Base-by-base conservation (phyloP, 2,113 vertebrate species). In the Phylloscopus whistleri region DNA sequence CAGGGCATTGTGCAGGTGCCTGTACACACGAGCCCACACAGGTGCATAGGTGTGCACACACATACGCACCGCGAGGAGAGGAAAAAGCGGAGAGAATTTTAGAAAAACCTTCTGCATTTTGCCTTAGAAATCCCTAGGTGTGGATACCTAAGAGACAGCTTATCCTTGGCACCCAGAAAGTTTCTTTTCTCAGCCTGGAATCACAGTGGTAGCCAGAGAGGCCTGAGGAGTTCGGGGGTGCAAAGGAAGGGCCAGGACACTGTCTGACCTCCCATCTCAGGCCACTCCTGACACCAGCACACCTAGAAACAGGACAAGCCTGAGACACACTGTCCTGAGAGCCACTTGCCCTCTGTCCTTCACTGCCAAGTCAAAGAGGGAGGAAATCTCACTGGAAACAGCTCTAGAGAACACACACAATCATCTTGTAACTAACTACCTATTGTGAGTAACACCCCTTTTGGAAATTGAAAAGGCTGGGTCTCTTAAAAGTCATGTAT, bases 391-490 rank as follows among this genome's bases (percentile, higher is more conserved):
- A 39, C 15, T 82, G 17, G 64, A 88, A 79, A 79, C 1, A 37
- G 5, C 33, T 20, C 7, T 3, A 53, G 39, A 64, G 10, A 58
- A 2, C 1, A 2, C 18, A 68, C 0, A 0, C 6, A 30, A 18
- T 23, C 5, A 2, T 55, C 64, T 53, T 82, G 31, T n/a, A 62
- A 72, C 35, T 58, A 90, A 18, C 20, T 35, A 43, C 19, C 21
- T 72, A 17, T 22, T 70, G 33, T 0, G 0, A 66, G 8, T 43
- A 75, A 31, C 23, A 43, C 4, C 6, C 48, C 17, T n/a, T 74
- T 20, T 87, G 43, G 55, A 77, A 76, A 17, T 15, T 44, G 53
- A 69, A 60, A 59, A 59, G 7, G 7, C 10, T 60, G 33, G 1
- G 2, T 46, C 19, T 80, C 56, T 62, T 48, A 91, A 59, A 41